Conservation (phyloP, 1,140 invertebrate species). For the Trichogramma pretiosum region DNA sequence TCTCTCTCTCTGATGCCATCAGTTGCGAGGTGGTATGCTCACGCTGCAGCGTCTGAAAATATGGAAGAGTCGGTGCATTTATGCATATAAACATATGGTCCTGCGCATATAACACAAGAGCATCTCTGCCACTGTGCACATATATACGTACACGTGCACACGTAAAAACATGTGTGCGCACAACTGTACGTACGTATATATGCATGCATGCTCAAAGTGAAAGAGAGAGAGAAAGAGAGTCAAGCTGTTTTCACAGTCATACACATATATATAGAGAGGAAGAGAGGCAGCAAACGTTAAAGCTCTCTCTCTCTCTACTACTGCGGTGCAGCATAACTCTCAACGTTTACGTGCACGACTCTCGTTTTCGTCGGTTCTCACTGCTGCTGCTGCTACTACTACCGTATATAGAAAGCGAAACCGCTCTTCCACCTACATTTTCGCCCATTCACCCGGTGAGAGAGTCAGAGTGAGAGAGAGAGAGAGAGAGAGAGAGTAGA, state of each 20-base stretch:
- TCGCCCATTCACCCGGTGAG: slow-evolving; percentile 43
- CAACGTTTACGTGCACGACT: slow-evolving; percentile 36
- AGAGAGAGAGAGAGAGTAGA: slow-evolving; percentile 20
- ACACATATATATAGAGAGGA: no score
- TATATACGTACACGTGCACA: no score
- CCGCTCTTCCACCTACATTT: slow-evolving; percentile 44
- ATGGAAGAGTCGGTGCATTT: no score
- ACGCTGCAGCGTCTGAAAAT: no score
- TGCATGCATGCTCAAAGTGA: neutral
- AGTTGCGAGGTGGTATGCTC: no score
- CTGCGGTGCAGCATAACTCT: slow-evolving; percentile 5
- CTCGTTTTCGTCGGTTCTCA: slow-evolving; percentile 41
- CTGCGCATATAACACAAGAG: no score
- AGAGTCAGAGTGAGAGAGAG: slow-evolving; percentile 7
- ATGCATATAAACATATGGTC: no score
- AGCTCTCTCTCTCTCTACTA: neutral
- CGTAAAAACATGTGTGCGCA: neutral
- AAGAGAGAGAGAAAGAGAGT: neutral
- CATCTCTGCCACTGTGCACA: no score
- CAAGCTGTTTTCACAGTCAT: no score
- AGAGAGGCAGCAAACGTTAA: no score
- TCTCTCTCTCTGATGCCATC: no score
- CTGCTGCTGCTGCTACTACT: no score
- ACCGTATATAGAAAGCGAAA: slow-evolving; percentile 44
- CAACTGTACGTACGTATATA: neutral